Base-by-base conservation (phyloP, 2,888 invertebrate species). In the Scelioninae gen. 2 region DNA sequence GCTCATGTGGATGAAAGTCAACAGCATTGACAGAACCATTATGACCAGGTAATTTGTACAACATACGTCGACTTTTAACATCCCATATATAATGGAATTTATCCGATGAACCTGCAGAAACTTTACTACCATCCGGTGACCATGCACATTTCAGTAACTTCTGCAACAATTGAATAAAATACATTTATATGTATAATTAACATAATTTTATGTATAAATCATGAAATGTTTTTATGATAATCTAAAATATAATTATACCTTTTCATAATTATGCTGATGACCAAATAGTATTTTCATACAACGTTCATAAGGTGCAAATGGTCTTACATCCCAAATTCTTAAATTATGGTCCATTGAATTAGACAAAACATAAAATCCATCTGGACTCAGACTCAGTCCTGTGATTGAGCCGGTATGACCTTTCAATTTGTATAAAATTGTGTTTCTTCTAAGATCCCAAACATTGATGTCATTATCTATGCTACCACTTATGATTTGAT, bases 401-500 rank as follows among this genome's bases (percentile, higher is more conserved):
- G 99, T 99, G 4, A 99, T 90, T 0, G 98, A 96, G 82, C 99
- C 99, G 0, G 94, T 93, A 81, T 99, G 99, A 0, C 99, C 99
- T 78, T 93, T 91, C 82, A 99, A 89, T 77, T 91, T 91, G 83
- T 96, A 96, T 0, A 95, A 86, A 48, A 96, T 87, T 67, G 94
- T 93, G 83, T 94, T 94, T 84, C 95, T 96, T 58, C 98, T 89
- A 41, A 97, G 89, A 86, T 99, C 99, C 98, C 98, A 99, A 0
- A 98, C 93, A 90, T 97, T 98, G 6, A 99, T 92, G 73, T 96
- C 95, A 86, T 99, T 99, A 84, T 99, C 99, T 63, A 99, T 94
- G 2, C 99, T 98, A 0, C 95, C 97, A 3, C 94, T 94, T 74
- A 98, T 93, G 2, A 99, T 91, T 86, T 96, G 96, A 81, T 99